Conservation (phyloP, 2,797 vertebrate genomes). For the Labeo calbasu region DNA sequence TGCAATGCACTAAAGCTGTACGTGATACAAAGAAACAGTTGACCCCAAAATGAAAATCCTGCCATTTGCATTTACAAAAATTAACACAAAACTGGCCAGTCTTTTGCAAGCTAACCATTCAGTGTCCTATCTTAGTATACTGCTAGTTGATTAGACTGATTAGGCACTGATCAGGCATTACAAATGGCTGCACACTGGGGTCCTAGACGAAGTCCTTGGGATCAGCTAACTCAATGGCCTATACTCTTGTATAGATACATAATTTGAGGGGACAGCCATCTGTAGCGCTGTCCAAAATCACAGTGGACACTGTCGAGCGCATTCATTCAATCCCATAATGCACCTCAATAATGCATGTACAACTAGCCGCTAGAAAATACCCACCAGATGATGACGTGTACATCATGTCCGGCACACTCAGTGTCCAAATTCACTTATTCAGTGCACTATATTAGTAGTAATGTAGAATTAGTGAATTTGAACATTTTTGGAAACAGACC, state of each 20-base stretch:
- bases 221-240: background rate
- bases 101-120: background rate
- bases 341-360: background rate
- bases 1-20: background rate
- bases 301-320: background rate
- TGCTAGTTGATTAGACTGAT: background rate
- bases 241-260: background rate
- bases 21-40: background rate
- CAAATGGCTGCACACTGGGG: background rate
- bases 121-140: background rate
- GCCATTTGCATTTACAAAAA: constrained; percentile 1
- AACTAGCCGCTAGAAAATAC: background rate
- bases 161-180: background rate
- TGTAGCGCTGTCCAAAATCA: background rate
- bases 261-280: background rate
- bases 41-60: background rate
- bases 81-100: too few species aligned
- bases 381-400: background rate
- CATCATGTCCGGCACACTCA: background rate
- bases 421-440: background rate
- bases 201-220: background rate
- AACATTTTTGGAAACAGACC: background rate
- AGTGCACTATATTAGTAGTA: background rate
- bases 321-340: background rate
- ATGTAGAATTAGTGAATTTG: background rate